These are phyloP conservation scores for Scolopax bukidnonensis DNA, from an alignment of 2,797 vertebrate species.

Conservation along the genomic window DNA sequence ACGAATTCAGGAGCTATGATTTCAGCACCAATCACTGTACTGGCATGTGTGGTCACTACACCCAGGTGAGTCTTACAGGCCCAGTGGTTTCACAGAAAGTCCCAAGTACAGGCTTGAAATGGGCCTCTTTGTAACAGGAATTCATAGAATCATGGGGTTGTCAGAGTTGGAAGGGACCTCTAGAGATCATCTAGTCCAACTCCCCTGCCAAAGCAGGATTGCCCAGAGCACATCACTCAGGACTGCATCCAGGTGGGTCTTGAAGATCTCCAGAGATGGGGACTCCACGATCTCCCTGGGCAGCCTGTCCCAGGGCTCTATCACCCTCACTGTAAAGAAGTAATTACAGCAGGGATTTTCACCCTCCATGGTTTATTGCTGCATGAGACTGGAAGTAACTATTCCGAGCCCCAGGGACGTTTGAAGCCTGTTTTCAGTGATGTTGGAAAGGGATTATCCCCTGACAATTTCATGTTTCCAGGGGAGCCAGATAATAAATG, in stretches of 20 bases:
- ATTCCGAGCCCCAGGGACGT: background rate
- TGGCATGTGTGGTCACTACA: conserved; percentile 79
- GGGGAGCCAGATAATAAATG: background rate
- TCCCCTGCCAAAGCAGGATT: no score
- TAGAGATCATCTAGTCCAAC: no score
- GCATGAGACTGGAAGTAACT: background rate
- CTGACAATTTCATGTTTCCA: background rate
- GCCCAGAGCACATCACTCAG: no score
- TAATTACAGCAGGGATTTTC: background rate
- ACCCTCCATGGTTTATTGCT: background rate
- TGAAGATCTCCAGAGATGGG: no score
- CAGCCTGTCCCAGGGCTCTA: no score
- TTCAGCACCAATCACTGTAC: conserved; percentile 60
- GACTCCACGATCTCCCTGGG: no score
- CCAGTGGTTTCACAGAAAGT: background rate
- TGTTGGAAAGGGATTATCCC: background rate
- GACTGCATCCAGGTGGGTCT: no score
- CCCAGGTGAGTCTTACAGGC: conserved; percentile 76
- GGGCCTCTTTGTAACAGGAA: background rate
- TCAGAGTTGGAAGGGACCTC: no score
- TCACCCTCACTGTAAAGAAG: no score
- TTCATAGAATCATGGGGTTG: background rate
- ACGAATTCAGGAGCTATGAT: conserved; percentile 71
- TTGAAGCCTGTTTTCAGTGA: background rate
- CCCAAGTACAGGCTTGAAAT: background rate